phyloP scores from a whole-genome alignment of 2,113 vertebrate species.

The Gopherus evgoodei region DNA sequence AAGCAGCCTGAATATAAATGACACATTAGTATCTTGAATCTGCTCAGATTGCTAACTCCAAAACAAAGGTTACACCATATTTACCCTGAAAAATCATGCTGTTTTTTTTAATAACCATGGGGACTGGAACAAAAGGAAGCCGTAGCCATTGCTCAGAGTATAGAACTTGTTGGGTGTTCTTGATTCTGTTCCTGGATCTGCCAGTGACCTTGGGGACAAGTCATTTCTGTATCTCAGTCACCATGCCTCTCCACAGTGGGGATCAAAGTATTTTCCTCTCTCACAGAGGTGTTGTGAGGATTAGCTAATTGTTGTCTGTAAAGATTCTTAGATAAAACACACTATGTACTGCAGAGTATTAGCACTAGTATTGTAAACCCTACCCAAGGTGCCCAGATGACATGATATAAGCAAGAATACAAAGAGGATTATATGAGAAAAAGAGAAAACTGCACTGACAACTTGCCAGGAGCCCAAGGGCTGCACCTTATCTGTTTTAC shows the following conservation, averaged over 20 bases:
- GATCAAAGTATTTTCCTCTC: background rate
- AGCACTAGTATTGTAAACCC: background rate
- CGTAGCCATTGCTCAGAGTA: background rate
- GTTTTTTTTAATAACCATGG: background rate
- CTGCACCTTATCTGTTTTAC: background rate
- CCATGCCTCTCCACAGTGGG: background rate
- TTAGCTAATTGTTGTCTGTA: background rate
- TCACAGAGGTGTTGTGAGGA: background rate
- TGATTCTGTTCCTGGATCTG: background rate
- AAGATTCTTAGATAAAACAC: background rate
- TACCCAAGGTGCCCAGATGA: background rate
- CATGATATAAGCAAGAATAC: background rate
- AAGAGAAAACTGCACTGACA: background rate
- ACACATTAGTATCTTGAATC: background rate
- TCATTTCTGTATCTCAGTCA: background rate
- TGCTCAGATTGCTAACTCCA: background rate
- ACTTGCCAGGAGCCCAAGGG: background rate
- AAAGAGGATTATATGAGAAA: background rate
- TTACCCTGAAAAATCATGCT: background rate
- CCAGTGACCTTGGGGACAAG: background rate
- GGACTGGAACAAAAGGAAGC: background rate
- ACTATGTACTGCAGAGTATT: background rate
- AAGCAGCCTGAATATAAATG: background rate
- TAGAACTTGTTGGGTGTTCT: background rate
- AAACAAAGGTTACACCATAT: background rate